These are phyloP conservation scores for Agrotis puta DNA, from an alignment of 2,888 invertebrate genomes.

Conservation along the genomic window DNA sequence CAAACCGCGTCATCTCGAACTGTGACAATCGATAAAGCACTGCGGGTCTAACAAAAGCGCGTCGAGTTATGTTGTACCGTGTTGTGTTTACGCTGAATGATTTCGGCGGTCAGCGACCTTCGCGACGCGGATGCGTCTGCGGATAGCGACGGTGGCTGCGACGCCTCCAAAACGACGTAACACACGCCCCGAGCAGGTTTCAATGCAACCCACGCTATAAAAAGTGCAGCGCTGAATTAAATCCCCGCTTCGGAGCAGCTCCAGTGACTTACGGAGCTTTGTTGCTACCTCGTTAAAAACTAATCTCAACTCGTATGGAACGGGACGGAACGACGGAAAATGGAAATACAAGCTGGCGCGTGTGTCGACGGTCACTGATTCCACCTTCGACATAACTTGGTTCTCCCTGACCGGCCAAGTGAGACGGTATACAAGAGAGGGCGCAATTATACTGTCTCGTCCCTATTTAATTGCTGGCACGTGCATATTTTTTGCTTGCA, in stretches of 20 bases:
- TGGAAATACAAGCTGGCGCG: conserved; percentile 76
- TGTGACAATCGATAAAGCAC: conserved; percentile 35
- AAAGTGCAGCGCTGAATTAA: conserved; percentile 69
- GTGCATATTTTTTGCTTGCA: conserved; percentile 83
- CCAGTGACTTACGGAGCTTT: conserved; percentile 66
- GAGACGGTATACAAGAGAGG: conserved; percentile 73
- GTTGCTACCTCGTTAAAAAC: conserved; percentile 77
- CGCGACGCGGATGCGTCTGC: conserved; percentile 80
- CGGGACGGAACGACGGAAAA: conserved; percentile 73
- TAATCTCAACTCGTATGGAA: conserved; percentile 79
- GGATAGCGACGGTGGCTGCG: conserved; percentile 60
- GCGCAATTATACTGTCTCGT: conserved; percentile 77
- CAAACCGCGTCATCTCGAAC: conserved; percentile 21
- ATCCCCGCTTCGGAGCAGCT: conserved; percentile 68
- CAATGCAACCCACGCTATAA: conserved; percentile 75
- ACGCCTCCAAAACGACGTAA: conserved; percentile 73
- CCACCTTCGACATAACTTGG: conserved; percentile 73
- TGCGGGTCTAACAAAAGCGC: conserved; percentile 31
- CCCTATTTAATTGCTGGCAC: conserved; percentile 88
- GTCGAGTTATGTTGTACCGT: conserved; percentile 51
- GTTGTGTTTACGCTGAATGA: conserved; percentile 83
- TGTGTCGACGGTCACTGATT: conserved; percentile 84
- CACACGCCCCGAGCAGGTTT: conserved; percentile 74
- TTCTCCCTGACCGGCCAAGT: conserved; percentile 83
- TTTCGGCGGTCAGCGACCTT: conserved; percentile 88